phyloP scores from a whole-genome alignment of 2,797 vertebrate species.

The Botia almorhae region DNA sequence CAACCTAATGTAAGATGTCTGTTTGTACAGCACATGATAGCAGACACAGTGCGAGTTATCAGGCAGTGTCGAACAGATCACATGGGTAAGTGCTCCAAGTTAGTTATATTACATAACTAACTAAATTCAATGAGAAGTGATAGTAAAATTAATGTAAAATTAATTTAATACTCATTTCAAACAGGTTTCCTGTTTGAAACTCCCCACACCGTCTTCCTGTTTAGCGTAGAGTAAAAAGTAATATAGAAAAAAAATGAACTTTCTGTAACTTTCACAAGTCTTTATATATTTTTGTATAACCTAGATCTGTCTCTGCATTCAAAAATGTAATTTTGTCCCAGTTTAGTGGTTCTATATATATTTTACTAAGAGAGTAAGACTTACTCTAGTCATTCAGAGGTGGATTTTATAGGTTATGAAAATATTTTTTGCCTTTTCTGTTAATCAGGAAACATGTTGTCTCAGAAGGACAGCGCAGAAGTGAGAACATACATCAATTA shows the following conservation, averaged over 20 bases:
- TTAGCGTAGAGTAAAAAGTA: background rate
- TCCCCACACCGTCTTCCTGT: background rate
- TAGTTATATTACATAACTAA: background rate
- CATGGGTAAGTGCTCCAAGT: slow-evolving; percentile 77
- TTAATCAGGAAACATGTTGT: slow-evolving; percentile 81
- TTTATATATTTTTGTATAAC: background rate
- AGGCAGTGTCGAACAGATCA: slow-evolving; percentile 91
- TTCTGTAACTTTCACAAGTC: background rate
- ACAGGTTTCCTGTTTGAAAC: background rate
- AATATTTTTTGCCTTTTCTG: background rate
- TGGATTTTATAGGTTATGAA: background rate
- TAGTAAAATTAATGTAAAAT: background rate
- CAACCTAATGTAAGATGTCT: slow-evolving; percentile 7
- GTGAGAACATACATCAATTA: slow-evolving; percentile 86
- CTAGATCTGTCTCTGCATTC: slow-evolving; percentile 1
- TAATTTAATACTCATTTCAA: too few species aligned
- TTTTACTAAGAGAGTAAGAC: background rate
- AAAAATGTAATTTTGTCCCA: slow-evolving; percentile 1
- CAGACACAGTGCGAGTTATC: slow-evolving; percentile 89
- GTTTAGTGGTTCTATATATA: background rate
- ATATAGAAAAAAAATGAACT: background rate
- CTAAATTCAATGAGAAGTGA: background rate
- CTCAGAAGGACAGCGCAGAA: slow-evolving; percentile 89
- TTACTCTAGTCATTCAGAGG: background rate
- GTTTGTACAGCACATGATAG: slow-evolving; percentile 92